A percentile compares a stretch with the other conserved stretches of the same genome.
Evolutionary conservation across 2,113 vertebrate genomes (phyloP).

Genomic region (Corapipo altera): DNA sequence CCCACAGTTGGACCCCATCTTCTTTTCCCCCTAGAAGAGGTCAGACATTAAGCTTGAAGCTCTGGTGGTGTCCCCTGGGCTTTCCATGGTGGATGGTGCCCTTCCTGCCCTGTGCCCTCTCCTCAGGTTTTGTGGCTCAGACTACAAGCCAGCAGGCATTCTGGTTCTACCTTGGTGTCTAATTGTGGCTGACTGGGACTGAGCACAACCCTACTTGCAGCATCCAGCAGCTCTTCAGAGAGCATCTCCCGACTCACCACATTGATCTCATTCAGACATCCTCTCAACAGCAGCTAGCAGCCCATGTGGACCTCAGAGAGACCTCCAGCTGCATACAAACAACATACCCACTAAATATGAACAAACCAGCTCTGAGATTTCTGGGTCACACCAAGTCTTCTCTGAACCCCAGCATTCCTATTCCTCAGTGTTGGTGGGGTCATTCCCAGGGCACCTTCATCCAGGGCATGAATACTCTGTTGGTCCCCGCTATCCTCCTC

Average conservation of each 20-base stretch:
- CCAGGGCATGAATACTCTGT: neutral
- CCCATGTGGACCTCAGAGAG: neutral
- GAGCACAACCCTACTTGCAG: neutral
- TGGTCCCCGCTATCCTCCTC: neutral
- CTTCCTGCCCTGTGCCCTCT: neutral
- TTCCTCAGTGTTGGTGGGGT: neutral
- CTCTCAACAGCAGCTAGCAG: neutral
- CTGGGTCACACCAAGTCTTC: neutral
- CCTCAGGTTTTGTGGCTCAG: neutral
- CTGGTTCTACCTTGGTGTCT: fast-evolving
- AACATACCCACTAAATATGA: neutral
- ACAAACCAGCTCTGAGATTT: neutral
- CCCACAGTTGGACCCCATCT: fast-evolving
- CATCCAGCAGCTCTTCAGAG: neutral
- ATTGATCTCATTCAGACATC: too few relatives aligned
- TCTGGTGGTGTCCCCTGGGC: too few relatives aligned
- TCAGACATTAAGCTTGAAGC: neutral
- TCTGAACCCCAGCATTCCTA: neutral
- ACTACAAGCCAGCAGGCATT: neutral
- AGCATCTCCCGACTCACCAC: neutral
- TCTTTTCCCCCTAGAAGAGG: neutral
- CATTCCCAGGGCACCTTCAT: neutral
- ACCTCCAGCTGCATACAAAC: neutral
- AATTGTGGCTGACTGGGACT: neutral
- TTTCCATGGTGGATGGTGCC: neutral